These are phyloP conservation scores for Drosophila ananassae DNA, from an alignment of 1,140 invertebrate species.

Conservation along the genomic window DNA sequence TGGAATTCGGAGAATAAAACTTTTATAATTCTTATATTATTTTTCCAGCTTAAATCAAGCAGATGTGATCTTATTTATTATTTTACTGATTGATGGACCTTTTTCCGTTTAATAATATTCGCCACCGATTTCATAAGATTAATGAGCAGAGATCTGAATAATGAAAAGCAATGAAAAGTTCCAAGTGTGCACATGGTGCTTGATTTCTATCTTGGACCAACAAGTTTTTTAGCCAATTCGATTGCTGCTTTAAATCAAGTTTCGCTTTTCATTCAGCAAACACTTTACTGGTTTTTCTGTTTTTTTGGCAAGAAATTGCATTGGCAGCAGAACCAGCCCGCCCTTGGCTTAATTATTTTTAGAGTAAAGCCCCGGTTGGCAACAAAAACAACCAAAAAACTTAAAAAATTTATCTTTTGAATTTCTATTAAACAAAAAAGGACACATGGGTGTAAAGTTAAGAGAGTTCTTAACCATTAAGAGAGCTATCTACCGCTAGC, in stretches of 20 bases:
- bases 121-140: constrained; percentile 27
- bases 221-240: constrained; percentile 12
- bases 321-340: constrained; percentile 64
- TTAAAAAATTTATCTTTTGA: constrained; percentile 42
- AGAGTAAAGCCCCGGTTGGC: constrained; percentile 27
- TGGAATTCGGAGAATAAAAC: background rate
- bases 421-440: background rate
- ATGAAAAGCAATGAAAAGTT: constrained; percentile 20
- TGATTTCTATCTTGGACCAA: constrained; percentile 5
- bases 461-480: constrained; percentile 14
- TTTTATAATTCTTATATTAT: background rate
- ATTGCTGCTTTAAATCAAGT: constrained; percentile 41
- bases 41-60: background rate
- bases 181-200: constrained; percentile 22
- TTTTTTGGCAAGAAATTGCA: constrained; percentile 46
- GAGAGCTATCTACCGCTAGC: background rate
- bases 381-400: constrained; percentile 62
- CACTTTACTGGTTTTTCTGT: constrained; percentile 28
- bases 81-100: constrained; percentile 53
- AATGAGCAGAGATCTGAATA: constrained; percentile 34
- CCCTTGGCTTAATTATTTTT: constrained; percentile 76
- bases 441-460: background rate
- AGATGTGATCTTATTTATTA: background rate
- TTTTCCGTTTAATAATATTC: constrained; percentile 5
- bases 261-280: constrained; percentile 68